phyloP scores from a whole-genome alignment of 2,797 vertebrate genomes.

The Sphenopsis melanotis region DNA sequence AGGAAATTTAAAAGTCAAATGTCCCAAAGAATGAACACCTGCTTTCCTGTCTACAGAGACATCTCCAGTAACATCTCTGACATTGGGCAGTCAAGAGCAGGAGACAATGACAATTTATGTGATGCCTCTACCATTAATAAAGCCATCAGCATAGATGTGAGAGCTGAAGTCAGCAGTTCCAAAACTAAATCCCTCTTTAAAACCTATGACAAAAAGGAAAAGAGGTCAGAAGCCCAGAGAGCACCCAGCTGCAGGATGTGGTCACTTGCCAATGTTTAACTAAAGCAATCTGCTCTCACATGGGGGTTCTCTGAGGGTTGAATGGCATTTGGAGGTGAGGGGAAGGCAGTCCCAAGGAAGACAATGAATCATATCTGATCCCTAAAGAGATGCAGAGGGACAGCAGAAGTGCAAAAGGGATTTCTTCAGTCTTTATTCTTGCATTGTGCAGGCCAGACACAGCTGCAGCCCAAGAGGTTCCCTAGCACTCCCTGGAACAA shows the following conservation, averaged over 20 bases:
- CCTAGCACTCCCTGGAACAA: neutral
- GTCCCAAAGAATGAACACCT: neutral
- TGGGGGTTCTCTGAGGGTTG: neutral
- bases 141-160: neutral
- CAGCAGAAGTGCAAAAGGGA: neutral
- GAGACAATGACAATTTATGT: neutral
- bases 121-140: neutral
- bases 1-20: constrained; percentile 39
- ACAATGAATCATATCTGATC: neutral
- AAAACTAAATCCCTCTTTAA: neutral
- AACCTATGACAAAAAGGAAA: neutral
- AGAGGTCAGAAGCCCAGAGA: neutral
- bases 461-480: neutral
- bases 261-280: neutral
- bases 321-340: neutral
- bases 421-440: neutral
- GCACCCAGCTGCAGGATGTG: neutral
- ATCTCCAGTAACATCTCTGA: neutral
- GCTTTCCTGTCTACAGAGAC: neutral
- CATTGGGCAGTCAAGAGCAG: neutral
- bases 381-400: neutral
- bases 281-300: neutral
- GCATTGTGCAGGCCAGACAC: neutral
- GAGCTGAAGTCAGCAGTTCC: neutral
- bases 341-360: neutral